A percentile compares a stretch with the other conserved stretches of the same genome.
These are phyloP conservation scores for Lepidocyrtinus sp. DNA, from an alignment of 2,888 invertebrate genomes.

Conservation along the genomic window DNA sequence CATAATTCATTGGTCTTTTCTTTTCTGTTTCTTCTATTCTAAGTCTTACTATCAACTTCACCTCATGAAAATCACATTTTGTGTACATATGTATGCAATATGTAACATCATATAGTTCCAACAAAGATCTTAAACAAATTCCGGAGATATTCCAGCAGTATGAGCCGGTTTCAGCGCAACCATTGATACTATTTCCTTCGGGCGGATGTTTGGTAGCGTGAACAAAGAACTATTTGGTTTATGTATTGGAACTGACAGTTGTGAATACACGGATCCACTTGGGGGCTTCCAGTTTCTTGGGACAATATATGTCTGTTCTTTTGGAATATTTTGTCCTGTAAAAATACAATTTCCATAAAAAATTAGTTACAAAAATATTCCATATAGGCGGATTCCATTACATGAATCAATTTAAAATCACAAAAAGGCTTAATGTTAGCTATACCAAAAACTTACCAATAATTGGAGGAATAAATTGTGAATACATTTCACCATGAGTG, in stretches of 20 bases:
- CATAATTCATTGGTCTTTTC: too few species aligned
- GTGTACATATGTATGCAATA: too few species aligned
- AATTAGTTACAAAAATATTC: background rate
- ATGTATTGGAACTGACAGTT: constrained; percentile 49
- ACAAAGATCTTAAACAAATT: constrained; percentile 43
- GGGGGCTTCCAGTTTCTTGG: constrained; percentile 61
- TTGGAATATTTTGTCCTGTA: constrained; percentile 58
- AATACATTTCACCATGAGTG: constrained; percentile 49
- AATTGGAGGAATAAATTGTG: constrained; percentile 60
- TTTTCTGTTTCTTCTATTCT: too few species aligned
- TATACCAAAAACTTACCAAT: constrained; percentile 48
- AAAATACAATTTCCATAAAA: too few species aligned
- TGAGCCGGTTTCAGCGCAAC: constrained; percentile 55
- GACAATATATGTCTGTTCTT: constrained; percentile 58
- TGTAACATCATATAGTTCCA: too few species aligned
- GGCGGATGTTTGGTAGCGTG: constrained; percentile 41
- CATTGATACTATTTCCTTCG: too few species aligned
- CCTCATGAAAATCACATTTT: too few species aligned
- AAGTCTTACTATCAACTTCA: too few species aligned
- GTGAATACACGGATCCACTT: constrained; percentile 54
- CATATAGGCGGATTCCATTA: background rate
- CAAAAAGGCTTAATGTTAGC: too few species aligned
- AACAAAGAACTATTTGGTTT: constrained; percentile 39
- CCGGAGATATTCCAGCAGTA: constrained; percentile 48
- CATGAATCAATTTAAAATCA: background rate